A percentile compares a stretch with the other conserved stretches of the same genome.
Evolutionary conservation across 2,888 invertebrate genomes (phyloP).

Genomic region (Brenthis ino): DNA sequence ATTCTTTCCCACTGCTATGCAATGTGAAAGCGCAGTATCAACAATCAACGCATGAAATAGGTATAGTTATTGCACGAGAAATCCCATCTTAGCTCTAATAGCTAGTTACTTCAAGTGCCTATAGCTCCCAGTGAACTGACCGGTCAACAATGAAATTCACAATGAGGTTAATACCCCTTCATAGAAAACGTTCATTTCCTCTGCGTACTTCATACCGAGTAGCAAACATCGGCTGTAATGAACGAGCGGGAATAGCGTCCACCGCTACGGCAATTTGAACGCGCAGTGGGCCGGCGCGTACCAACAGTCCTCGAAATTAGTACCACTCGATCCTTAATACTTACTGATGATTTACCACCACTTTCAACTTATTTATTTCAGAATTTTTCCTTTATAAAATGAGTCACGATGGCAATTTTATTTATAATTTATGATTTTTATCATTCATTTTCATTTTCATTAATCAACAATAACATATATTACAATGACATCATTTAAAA

Average conservation of each 20-base stretch:
- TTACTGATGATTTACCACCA: constrained; percentile 9
- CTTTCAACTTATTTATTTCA: constrained; percentile 23
- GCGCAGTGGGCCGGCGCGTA: constrained; percentile 70
- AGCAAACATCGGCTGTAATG: constrained; percentile 68
- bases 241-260: constrained; percentile 58
- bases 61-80: neutral
- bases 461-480: no score
- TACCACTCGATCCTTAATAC: constrained; percentile 51
- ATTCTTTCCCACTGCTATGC: no score
- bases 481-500: no score
- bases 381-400: neutral
- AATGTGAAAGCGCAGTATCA: no score
- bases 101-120: constrained; percentile 19
- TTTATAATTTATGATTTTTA: neutral
- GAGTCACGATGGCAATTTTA: neutral
- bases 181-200: constrained; percentile 67
- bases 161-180: constrained; percentile 54
- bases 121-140: constrained; percentile 33
- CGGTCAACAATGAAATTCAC: constrained; percentile 46
- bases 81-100: constrained; percentile 19
- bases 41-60: neutral
- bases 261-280: constrained; percentile 73
- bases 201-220: constrained; percentile 61
- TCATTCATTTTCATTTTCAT: no score
- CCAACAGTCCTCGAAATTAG: constrained; percentile 72